phyloP scores from a whole-genome alignment of 2,888 invertebrate species.

The Machimus atricapillus region DNA sequence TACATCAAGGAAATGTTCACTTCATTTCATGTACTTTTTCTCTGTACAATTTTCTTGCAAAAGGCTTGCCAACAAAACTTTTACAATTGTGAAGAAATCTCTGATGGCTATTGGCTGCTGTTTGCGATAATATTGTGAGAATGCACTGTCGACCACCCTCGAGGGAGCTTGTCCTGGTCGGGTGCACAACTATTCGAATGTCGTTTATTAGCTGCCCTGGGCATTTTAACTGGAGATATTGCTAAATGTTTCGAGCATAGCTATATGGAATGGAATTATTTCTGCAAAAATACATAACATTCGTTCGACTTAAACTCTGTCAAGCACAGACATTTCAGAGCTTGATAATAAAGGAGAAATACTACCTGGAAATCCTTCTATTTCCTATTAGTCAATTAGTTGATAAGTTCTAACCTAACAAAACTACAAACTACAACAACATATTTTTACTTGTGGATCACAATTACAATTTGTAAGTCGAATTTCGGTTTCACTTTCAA shows the following conservation, averaged over 20 bases:
- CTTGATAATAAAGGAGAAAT: no score
- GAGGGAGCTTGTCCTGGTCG: neutral
- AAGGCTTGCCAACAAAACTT: conserved; percentile 15
- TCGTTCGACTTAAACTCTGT: neutral
- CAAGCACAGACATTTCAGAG: neutral
- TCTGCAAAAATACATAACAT: neutral
- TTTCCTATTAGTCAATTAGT: no score
- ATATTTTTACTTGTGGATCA: no score
- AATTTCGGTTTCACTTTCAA: no score
- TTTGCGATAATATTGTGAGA: conserved; percentile 21
- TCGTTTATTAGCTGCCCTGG: neutral
- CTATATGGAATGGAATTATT: neutral
- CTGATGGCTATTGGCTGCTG: conserved; percentile 15
- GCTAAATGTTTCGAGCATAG: neutral
- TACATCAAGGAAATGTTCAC: conserved; percentile 18
- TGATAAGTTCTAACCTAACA: no score
- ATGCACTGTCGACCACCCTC: neutral
- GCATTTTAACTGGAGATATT: neutral
- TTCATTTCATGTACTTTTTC: conserved; percentile 26
- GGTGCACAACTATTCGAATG: neutral
- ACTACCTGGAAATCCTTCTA: no score
- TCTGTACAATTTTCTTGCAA: neutral
- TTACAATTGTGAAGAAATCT: conserved; percentile 27
- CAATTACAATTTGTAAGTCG: no score
- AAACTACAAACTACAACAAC: no score